These are phyloP conservation scores for Rhogogaster chlorosoma DNA, from an alignment of 2,888 invertebrate genomes.

Conservation along the genomic window DNA sequence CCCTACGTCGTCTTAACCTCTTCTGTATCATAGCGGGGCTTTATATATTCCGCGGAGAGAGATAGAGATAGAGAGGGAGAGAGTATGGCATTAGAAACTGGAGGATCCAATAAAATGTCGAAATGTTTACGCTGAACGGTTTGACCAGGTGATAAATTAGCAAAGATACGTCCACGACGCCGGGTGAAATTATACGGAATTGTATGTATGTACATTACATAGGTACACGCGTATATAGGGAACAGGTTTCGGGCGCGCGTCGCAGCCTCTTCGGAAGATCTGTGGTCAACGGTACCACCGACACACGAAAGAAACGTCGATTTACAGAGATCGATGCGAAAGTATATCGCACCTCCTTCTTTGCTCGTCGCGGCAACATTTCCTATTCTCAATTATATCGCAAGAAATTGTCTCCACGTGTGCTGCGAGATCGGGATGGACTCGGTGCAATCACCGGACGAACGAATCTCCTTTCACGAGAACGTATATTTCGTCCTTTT, in stretches of 20 bases:
- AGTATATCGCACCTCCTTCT: background rate
- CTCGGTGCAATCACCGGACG: background rate
- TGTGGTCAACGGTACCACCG: background rate
- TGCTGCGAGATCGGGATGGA: background rate
- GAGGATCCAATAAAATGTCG: constrained; percentile 73
- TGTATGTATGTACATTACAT: background rate
- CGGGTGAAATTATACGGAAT: constrained; percentile 75
- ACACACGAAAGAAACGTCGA: background rate
- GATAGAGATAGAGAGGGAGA: background rate
- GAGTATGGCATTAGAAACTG: constrained; percentile 65
- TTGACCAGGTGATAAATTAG: constrained; percentile 72
- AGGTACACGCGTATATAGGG: constrained; percentile 42
- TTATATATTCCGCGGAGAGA: background rate
- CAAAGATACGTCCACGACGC: constrained; percentile 69
- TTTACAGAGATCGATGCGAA: background rate
- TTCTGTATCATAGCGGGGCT: background rate
- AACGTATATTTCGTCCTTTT: constrained; percentile 9
- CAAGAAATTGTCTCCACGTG: too few relatives aligned
- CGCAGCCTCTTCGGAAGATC: background rate
- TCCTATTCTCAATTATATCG: too few relatives aligned
- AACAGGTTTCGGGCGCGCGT: constrained; percentile 68
- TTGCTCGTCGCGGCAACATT: too few relatives aligned
- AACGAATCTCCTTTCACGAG: background rate
- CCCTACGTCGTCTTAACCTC: background rate
- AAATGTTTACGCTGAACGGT: constrained; percentile 65